Evolutionary conservation across 2,888 invertebrate genomes (phyloP).

Genomic region (Hetaerina titia): DNA sequence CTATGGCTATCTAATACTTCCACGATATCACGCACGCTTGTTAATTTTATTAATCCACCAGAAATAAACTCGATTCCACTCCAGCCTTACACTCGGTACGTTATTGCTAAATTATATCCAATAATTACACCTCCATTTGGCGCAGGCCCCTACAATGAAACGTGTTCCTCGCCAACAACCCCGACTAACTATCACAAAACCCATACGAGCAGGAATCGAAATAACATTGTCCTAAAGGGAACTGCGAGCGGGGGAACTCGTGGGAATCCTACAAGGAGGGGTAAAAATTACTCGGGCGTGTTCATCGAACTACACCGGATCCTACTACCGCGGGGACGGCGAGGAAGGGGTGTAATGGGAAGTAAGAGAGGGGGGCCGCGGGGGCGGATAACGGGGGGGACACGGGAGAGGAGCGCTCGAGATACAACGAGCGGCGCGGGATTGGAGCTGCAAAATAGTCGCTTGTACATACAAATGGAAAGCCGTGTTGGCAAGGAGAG

Average conservation of each 20-base stretch:
- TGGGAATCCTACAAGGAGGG: not conserved
- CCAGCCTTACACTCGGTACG: not conserved
- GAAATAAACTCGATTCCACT: too few species aligned
- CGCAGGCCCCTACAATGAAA: not conserved
- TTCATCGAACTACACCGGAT: not conserved
- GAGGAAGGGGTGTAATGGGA: not conserved
- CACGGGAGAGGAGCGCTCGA: not conserved
- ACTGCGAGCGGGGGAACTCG: not conserved
- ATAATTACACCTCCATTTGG: not conserved
- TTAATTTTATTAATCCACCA: too few species aligned
- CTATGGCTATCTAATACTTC: too few species aligned
- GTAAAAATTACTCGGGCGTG: not conserved
- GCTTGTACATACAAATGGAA: not conserved
- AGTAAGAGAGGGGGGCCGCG: not conserved
- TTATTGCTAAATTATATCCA: not conserved
- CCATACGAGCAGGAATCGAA: not conserved
- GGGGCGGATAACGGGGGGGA: not conserved
- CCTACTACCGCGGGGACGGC: not conserved
- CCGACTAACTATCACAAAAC: not conserved
- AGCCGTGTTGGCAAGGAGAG: not conserved
- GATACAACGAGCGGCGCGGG: not conserved
- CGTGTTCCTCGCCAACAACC: not conserved
- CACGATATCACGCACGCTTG: too few species aligned
- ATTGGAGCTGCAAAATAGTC: not conserved
- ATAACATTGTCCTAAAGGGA: slow-evolving; percentile 3